These are phyloP conservation scores for Magallana ariakensis DNA, from an alignment of 1,140 invertebrate genomes.

Conservation along the genomic window DNA sequence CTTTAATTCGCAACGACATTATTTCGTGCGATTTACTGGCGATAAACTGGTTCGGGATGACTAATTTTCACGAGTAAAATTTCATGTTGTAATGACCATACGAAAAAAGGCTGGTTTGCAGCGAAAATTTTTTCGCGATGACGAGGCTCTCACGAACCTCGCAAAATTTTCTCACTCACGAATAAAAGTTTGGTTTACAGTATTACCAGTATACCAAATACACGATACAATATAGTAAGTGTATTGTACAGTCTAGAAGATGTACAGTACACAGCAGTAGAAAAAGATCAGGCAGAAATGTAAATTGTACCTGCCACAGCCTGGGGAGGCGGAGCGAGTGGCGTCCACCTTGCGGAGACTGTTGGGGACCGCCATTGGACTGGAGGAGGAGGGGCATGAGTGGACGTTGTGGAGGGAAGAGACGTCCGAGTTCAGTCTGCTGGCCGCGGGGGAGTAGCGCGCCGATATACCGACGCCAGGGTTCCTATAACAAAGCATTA, in stretches of 20 bases:
- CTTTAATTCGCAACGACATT: too few relatives aligned
- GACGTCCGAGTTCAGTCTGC: constrained; percentile 15
- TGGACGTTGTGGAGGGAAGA: constrained; percentile 44
- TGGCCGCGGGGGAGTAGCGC: background rate
- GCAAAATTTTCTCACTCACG: too few relatives aligned
- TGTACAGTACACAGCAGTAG: background rate
- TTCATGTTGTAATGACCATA: too few relatives aligned
- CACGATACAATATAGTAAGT: background rate
- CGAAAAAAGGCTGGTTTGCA: too few relatives aligned
- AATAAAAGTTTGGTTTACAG: too few relatives aligned
- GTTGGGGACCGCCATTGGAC: constrained; percentile 62
- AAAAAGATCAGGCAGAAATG: too few relatives aligned
- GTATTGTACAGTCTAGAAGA: background rate
- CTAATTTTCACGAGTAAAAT: too few relatives aligned
- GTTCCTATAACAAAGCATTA: constrained; percentile 37
- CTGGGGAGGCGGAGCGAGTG: constrained; percentile 55
- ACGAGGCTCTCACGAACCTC: too few relatives aligned
- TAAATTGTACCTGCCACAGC: constrained; percentile 60
- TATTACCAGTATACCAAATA: too few relatives aligned
- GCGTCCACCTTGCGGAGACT: constrained; percentile 54
- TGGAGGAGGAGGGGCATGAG: constrained; percentile 56
- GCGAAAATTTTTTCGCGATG: too few relatives aligned
- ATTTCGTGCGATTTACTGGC: too few relatives aligned
- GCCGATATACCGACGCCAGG: constrained; percentile 42
- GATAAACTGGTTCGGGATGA: too few relatives aligned